Conservation (phyloP, 2,888 invertebrate genomes). For the Hirtodrosophila trivittata region DNA sequence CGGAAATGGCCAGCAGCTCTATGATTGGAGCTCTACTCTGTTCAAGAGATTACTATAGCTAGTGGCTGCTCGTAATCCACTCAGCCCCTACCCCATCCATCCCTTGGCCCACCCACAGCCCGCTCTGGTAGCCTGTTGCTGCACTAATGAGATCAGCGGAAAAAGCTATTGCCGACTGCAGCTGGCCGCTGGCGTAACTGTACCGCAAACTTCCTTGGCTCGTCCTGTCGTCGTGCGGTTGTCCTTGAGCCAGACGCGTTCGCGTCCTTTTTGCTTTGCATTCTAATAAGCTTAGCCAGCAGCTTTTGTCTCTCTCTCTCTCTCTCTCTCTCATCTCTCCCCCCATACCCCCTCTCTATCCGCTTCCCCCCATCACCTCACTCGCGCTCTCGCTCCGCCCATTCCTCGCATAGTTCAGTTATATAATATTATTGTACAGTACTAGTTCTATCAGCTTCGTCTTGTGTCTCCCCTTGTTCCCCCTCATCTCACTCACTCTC, state of each 20-base stretch:
- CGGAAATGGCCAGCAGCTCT: constrained; percentile 24
- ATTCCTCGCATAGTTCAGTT: constrained; percentile 31
- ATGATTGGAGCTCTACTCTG: no score
- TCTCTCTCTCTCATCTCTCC: background rate
- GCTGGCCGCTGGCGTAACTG: constrained; percentile 38
- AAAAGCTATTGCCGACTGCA: background rate
- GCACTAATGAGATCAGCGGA: constrained; percentile 31
- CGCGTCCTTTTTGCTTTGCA: constrained; percentile 40
- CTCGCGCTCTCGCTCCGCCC: constrained; percentile 5
- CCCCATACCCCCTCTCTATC: background rate
- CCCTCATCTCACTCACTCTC: background rate
- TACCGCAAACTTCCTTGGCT: constrained; percentile 20
- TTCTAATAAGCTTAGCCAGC: constrained; percentile 51
- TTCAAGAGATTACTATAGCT: no score
- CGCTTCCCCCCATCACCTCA: background rate
- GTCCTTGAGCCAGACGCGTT: constrained; percentile 62
- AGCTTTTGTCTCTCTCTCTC: background rate
- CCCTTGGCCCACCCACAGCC: no score
- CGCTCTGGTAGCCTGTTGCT: background rate
- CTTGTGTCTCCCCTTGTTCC: background rate
- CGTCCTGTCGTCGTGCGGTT: constrained; percentile 20
- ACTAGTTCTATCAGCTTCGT: constrained; percentile 49
- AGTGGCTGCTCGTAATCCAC: no score
- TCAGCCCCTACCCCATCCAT: background rate
- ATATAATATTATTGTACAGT: constrained; percentile 43